Base-by-base conservation (phyloP, 1,140 invertebrate genomes). In the Pteromalus puparum region DNA sequence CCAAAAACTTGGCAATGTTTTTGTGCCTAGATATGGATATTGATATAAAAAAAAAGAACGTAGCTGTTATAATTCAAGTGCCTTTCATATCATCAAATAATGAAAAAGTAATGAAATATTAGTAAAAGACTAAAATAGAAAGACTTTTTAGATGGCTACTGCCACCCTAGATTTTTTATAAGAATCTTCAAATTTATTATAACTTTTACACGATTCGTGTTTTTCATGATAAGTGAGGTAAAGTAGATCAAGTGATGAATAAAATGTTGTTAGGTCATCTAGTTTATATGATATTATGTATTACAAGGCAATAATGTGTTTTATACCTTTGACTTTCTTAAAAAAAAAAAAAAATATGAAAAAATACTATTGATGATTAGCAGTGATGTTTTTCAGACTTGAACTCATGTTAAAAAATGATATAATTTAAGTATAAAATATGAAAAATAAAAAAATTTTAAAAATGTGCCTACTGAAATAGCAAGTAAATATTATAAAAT, bases 151-250 rank as follows among this genome's bases (percentile, higher is more conserved):
- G 30, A 83, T 68, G 65, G 65, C 42, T 77, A 67, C 38, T 53
- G 73, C 73, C 81, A 82, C 48, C 76, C 76, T 68, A 78, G 46
- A 38, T 76, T 30, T 67, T 77, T 83, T 83, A 72, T 83, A 46
- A 61, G 21, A 78, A 70, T 42, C 21, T 83, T 70, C 4, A 80
- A 80, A 74, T 74, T 38, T 84, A 38, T 38, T 84, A 38, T 70
- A 79, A 65, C 12, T 48, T 67, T 80, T 84, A 67, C 24, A 74
- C 42, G 80, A n/a, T 75, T n/a, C 18, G 74, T 21, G 7, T 84
- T 74, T 77, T 61, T 65, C 30, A 34, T 9, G 18, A 80, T 67
- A 67, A n/a, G 5, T 76, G 26, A 46, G 18, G 48, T 10, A 46
- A 24, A 48, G 65, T 13, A 24, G 7, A 80, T 21, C 28, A 80